phyloP scores from a whole-genome alignment of 2,113 vertebrate genomes.

The Oophaga pumilio region DNA sequence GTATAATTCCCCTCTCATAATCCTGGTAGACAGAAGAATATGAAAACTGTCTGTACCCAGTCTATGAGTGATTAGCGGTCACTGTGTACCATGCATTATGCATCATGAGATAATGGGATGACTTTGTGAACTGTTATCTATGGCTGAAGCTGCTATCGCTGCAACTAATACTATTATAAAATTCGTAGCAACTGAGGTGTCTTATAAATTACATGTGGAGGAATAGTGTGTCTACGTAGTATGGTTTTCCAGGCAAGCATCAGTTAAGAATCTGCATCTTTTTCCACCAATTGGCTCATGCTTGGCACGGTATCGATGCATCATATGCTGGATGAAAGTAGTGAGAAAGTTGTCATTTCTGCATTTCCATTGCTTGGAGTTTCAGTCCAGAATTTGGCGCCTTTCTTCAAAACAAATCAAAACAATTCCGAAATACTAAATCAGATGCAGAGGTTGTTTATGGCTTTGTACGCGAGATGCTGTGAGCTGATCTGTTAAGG shows the following conservation, averaged over 20 bases:
- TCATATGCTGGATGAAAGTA: slow-evolving; percentile 22
- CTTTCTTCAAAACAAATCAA: slow-evolving; percentile 35
- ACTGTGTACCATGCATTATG: not conserved
- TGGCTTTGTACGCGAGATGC: not conserved
- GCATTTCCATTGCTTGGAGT: slow-evolving; percentile 33
- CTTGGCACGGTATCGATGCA: slow-evolving; percentile 28
- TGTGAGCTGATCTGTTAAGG: not conserved
- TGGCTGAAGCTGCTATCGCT: not conserved
- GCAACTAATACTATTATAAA: not conserved
- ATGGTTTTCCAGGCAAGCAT: slow-evolving; percentile 3
- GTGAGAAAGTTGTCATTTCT: slow-evolving; percentile 22
- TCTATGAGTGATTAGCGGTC: not conserved
- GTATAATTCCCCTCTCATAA: not conserved
- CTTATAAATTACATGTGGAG: not conserved
- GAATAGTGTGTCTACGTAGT: not conserved
- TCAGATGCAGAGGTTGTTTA: slow-evolving; percentile 38
- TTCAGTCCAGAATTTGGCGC: slow-evolving; percentile 27
- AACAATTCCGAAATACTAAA: slow-evolving; percentile 43
- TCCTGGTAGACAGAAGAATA: not conserved
- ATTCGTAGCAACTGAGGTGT: not conserved
- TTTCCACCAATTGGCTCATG: not conserved
- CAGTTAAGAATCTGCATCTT: slow-evolving; percentile 25
- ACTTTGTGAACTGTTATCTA: too few relatives aligned
- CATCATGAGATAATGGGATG: not conserved
- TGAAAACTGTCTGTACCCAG: not conserved